Evolutionary conservation across 2,113 vertebrate species (phyloP).

Genomic region (Rhinolophus ferrumequinum): DNA sequence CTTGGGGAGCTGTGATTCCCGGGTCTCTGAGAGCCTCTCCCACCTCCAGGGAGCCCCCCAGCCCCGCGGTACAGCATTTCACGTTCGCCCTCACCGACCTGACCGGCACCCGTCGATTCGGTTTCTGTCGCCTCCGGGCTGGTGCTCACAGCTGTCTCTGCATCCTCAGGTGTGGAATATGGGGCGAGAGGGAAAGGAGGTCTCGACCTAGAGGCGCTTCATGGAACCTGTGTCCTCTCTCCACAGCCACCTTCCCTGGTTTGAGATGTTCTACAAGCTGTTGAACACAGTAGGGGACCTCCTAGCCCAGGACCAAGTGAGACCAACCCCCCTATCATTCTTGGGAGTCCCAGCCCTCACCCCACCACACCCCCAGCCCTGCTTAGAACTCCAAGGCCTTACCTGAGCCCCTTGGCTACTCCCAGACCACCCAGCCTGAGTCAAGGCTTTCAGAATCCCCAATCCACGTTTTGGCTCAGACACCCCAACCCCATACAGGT

Average conservation of each 20-base stretch:
- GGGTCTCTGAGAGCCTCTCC: neutral
- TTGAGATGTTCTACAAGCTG: conserved; percentile 95
- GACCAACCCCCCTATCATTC: neutral
- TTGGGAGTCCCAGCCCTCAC: neutral
- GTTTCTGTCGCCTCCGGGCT: conserved; percentile 92
- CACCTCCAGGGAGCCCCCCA: conserved; percentile 84
- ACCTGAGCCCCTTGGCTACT: neutral
- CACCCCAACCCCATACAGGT: conserved; percentile 79
- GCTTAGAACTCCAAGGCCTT: neutral
- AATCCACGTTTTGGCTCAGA: neutral
- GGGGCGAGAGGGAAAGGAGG: neutral
- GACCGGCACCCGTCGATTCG: conserved; percentile 91
- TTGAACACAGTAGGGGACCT: conserved; percentile 92
- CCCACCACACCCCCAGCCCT: neutral
- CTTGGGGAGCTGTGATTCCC: accelerated
- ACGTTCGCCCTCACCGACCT: conserved; percentile 94
- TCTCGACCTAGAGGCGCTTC: neutral
- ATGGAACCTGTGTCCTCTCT: neutral
- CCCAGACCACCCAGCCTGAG: neutral
- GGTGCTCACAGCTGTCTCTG: conserved; percentile 90
- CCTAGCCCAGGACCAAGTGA: conserved; percentile 90
- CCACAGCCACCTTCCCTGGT: conserved; percentile 93
- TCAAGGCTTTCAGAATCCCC: neutral
- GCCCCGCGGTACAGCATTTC: conserved; percentile 90
- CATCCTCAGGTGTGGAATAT: conserved; percentile 89